phyloP scores from a whole-genome alignment of 1,140 invertebrate species.

The Drosophila sturtevanti region DNA sequence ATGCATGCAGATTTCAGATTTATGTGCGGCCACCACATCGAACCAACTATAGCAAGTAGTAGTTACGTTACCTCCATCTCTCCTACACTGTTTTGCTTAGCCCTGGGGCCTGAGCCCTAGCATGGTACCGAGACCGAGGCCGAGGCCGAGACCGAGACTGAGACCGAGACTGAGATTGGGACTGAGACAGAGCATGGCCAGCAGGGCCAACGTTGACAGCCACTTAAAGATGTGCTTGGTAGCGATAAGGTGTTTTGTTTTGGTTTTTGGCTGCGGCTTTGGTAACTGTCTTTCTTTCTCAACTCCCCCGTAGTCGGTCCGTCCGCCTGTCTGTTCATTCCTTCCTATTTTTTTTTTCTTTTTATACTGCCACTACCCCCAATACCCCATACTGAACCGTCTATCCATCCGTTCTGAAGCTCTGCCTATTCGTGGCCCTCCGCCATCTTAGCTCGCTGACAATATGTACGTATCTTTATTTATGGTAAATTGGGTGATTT shows the following conservation, averaged over 20 bases:
- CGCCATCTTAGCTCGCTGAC: conserved; percentile 44
- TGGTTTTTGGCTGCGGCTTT: conserved; percentile 40
- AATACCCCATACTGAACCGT: too few relatives aligned
- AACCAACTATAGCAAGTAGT: conserved; percentile 16
- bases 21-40: conserved; percentile 50
- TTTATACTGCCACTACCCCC: too few relatives aligned
- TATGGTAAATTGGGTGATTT: conserved; percentile 82
- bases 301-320: not conserved
- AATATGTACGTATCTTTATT: conserved; percentile 81
- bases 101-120: not conserved
- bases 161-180: not conserved
- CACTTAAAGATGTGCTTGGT: conserved; percentile 76
- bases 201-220: conserved; percentile 65
- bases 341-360: not conserved
- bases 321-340: not conserved
- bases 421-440: not conserved
- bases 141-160: not conserved
- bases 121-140: not conserved
- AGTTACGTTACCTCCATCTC: conserved; percentile 25
- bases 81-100: not conserved
- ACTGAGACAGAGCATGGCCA: not conserved
- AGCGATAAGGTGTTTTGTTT: conserved; percentile 79
- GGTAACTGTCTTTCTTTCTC: not conserved
- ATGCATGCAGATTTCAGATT: conserved; percentile 55
- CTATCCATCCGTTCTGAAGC: too few relatives aligned